Base-by-base conservation (phyloP, 2,113 vertebrate species). In the Festucalex cinctus region DNA sequence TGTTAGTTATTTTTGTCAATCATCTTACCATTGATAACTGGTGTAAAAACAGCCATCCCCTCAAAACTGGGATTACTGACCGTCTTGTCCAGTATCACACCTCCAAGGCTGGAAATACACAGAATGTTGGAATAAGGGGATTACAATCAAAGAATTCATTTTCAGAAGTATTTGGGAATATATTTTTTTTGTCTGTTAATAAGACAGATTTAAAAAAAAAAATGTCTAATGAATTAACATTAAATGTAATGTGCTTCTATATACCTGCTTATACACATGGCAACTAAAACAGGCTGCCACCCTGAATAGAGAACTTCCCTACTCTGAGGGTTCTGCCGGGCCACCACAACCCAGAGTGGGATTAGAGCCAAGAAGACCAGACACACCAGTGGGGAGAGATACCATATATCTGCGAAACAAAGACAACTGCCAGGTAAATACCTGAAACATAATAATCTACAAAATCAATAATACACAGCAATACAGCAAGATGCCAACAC, bases 261-360 rank as follows among this genome's bases (percentile, higher is more conserved):
- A 37, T 81, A 98, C 97, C 97, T 99, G 94, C 97, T 98, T 64
- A 99, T 93, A 46, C 93, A 90, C 95, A 99, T 98, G 49, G 96
- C 96, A 2, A 95, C 90, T 26, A 98, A 92, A n/a, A 99, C 94
- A 0, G 97, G 97, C 76, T 95, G 91, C 96, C 96, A 98, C 1
- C 96, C 96, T 0, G 93, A 94, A 56, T 90, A 93, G 26, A 98
- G 92, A 8, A 97, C 91, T 85, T 96, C 93, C 0, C 80, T 77
- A 77, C 95, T 91, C 68, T 93, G 88, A 1, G 95, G 93, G 63
- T 89, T 94, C 69, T 89, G 92, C 35, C 83, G 91, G 64, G 93
- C 94, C 0, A 96, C 83, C 46, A 93, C 57, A 78, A 96, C 85
- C 94, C 96, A 98, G 22, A 97, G 12, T 0, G 97, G 96, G 70